Percentiles rank a stretch among this genome's conserved stretches.
Conservation (phyloP, 92 coral and sea anemone genomes). For the Epizoanthus rinbou region DNA sequence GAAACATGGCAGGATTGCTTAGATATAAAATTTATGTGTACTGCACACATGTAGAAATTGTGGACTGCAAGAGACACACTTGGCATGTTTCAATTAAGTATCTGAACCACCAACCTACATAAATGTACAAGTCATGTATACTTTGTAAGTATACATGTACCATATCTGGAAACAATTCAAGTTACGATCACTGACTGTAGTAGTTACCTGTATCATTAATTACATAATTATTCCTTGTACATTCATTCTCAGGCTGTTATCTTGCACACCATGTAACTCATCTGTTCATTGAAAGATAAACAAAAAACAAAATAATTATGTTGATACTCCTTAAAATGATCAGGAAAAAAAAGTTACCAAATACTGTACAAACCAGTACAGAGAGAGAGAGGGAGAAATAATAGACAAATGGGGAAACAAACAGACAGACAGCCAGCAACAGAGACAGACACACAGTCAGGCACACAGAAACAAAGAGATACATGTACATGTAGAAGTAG, state of each 20-base stretch:
- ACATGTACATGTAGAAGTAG: no score
- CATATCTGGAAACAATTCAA: no score
- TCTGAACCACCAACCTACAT: background rate
- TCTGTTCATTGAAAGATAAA: slow-evolving; percentile 3
- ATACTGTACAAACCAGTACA: background rate
- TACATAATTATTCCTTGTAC: slow-evolving; percentile 10
- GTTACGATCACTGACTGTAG: no score
- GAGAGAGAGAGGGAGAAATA: background rate
- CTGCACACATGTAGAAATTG: slow-evolving; percentile 13
- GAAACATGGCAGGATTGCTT: no score
- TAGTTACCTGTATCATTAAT: slow-evolving; percentile 11
- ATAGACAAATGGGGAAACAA: background rate
- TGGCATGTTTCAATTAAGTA: slow-evolving; percentile 7
- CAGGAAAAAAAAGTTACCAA: background rate
- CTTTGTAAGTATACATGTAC: no score
- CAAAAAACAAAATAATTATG: slow-evolving; percentile 14
- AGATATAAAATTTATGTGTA: no score
- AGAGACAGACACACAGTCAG: background rate
- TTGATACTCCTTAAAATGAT: background rate
- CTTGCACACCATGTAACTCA: slow-evolving; percentile 1
- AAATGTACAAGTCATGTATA: slow-evolving; percentile 2
- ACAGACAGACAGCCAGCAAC: slow-evolving; percentile 2
- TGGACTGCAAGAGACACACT: slow-evolving; percentile 7
- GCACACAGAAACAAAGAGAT: background rate
- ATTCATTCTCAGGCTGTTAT: slow-evolving; percentile 2